Evolutionary conservation across 2,113 vertebrate genomes (phyloP), one percentile per base, ranked within the genome.

Genomic region (Zosterops japonicus): DNA sequence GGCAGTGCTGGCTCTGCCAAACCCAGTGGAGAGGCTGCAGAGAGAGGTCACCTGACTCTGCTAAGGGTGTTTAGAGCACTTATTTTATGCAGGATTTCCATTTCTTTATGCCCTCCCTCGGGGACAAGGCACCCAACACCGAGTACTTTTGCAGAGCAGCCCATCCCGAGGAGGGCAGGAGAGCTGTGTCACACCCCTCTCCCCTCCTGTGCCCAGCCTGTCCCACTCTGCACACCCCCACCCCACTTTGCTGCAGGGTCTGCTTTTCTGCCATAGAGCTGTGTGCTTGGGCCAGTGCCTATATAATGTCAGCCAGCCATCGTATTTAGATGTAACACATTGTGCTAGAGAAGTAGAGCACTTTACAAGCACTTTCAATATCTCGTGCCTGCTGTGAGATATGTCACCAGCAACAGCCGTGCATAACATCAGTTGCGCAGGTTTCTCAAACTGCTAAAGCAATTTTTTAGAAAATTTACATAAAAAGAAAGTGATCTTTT

Each of bases 121-220:
- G 21, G 52, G 9, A 15, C 29, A 27, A 9, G 16, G 22, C 15
- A 9, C 25, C 8, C n/a, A 15, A 24, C n/a, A 11, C 7, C 23
- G 18, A 4, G 10, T 28, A 6, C 17, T 70, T 82, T 5, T 47
- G 44, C 36, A 27, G 44, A 55, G 42, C 0, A 61, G 28, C 12
- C 36, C 1, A 0, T 14, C 3, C 22, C 9, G 39, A 22, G 28
- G 23, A 85, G 28, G 8, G 17, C 8, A 9, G 4, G 8, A 67
- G 11, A 79, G 19, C 3, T 3, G 11, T 31, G 31, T 17, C 3
- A 1, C 7, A 9, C 20, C 2, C 1, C 1, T 0, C 12, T 63
- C 17, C 35, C 11, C 27, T 31, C n/a, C 65, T 5, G 41, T 4
- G 4, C 35, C 18, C 41, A 42, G 4, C 21, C 46, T 10, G 0